Evolutionary conservation across 2,797 vertebrate genomes (phyloP).

Genomic region (Takifugu ocellatus): DNA sequence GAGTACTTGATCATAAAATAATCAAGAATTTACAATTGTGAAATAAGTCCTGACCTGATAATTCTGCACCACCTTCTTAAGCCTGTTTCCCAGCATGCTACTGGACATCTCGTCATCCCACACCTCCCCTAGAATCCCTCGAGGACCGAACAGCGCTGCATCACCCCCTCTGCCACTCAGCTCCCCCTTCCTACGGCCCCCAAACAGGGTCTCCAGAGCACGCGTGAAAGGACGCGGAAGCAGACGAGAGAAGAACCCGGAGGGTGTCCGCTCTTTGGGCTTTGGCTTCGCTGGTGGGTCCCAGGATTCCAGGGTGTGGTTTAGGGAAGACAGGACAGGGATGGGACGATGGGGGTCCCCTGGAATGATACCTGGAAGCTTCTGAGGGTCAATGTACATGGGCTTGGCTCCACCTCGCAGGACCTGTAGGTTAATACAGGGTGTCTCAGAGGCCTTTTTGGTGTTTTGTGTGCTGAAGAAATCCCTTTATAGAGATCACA

Average conservation of each 20-base stretch:
- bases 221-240: slow-evolving; percentile 66
- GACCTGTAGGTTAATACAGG: slow-evolving; percentile 49
- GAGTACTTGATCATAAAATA: neutral
- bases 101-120: slow-evolving; percentile 81
- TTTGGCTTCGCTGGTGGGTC: slow-evolving; percentile 19
- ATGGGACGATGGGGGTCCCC: slow-evolving; percentile 75
- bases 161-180: slow-evolving; percentile 43
- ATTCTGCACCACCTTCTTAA: slow-evolving; percentile 78
- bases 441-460: neutral
- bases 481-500: too few species aligned
- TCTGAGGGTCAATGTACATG: slow-evolving; percentile 71
- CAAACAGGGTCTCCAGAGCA: slow-evolving; percentile 68
- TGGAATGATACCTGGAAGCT: slow-evolving; percentile 74
- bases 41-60: slow-evolving; percentile 70
- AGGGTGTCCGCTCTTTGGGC: slow-evolving; percentile 35
- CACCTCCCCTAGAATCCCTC: slow-evolving; percentile 64
- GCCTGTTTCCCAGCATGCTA: slow-evolving; percentile 71
- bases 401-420: slow-evolving; percentile 70
- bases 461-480: neutral
- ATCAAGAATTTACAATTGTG: neutral
- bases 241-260: slow-evolving; percentile 61
- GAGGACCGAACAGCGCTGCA: slow-evolving; percentile 63
- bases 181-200: slow-evolving; percentile 53
- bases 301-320: slow-evolving; percentile 50
- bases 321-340: slow-evolving; percentile 71